These are phyloP conservation scores for Fragum whitleyi DNA, from an alignment of 2,888 invertebrate genomes.

Conservation along the genomic window DNA sequence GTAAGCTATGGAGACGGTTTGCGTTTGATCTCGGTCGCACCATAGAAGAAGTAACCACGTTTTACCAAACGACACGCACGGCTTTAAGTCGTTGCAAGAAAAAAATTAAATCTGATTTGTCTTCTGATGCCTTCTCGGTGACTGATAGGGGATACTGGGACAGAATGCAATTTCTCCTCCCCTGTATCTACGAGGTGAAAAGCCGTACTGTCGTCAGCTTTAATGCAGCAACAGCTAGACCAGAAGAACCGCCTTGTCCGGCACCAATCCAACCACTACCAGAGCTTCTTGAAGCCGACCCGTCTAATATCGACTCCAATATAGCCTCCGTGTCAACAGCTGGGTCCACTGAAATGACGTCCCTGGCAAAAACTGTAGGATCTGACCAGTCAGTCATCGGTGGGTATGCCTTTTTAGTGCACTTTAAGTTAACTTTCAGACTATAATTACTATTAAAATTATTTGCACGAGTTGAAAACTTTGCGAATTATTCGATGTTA, in stretches of 20 bases:
- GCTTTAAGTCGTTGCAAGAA: slow-evolving; percentile 5
- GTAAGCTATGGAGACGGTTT: not conserved
- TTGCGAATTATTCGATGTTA: no score
- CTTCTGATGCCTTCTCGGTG: not conserved
- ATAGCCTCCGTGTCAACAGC: slow-evolving; percentile 1
- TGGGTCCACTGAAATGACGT: slow-evolving; percentile 5
- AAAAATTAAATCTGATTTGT: slow-evolving; percentile 2
- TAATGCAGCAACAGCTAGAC: slow-evolving; percentile 1
- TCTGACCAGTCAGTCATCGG: slow-evolving; percentile 6
- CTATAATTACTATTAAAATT: not conserved
- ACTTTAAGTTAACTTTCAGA: not conserved
- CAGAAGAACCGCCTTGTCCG: not conserved
- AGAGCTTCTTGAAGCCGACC: not conserved
- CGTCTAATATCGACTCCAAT: not conserved
- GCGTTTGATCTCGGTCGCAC: not conserved
- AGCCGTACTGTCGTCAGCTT: slow-evolving; percentile 5
- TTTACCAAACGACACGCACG: slow-evolving; percentile 1
- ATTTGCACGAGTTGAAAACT: not conserved
- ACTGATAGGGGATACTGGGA: slow-evolving; percentile 8
- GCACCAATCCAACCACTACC: not conserved
- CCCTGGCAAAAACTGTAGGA: slow-evolving; percentile 2
- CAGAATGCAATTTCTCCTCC: slow-evolving; percentile 5
- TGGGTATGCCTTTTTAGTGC: slow-evolving; percentile 11
- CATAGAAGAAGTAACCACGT: slow-evolving; percentile 1
- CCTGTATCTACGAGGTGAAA: slow-evolving; percentile 8